Percentiles rank a stretch among this genome's conserved stretches.
These are phyloP conservation scores for Tenebrio molitor DNA, from an alignment of 1,140 invertebrate species.

Conservation along the genomic window DNA sequence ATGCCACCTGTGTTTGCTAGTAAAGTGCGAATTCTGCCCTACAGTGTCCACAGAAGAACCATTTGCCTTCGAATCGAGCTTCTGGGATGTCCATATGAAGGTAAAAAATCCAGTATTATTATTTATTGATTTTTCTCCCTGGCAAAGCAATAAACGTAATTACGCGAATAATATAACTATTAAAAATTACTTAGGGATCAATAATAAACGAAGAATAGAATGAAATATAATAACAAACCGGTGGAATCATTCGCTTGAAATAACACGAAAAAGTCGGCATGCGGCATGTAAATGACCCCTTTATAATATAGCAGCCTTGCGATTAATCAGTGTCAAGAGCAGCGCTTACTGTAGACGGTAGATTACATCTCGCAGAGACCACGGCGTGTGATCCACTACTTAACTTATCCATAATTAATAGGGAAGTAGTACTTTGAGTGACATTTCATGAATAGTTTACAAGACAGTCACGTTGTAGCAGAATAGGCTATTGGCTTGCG, in stretches of 20 bases:
- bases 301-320: slow-evolving; percentile 35
- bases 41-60: slow-evolving; percentile 76
- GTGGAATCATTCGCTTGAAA: slow-evolving; percentile 30
- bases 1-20: slow-evolving; percentile 77
- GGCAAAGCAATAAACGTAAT: background rate
- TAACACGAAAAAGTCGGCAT: slow-evolving; percentile 31
- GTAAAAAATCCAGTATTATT: slow-evolving; percentile 65
- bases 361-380: slow-evolving; percentile 46
- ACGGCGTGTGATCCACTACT: slow-evolving; percentile 41
- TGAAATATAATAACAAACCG: slow-evolving; percentile 1
- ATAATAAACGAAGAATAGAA: slow-evolving; percentile 13
- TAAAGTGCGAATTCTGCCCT: slow-evolving; percentile 77
- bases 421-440: slow-evolving; percentile 46
- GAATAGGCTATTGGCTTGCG: slow-evolving; percentile 29
- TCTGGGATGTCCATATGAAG: slow-evolving; percentile 74
- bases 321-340: slow-evolving; percentile 48
- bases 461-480: slow-evolving; percentile 39
- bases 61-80: slow-evolving; percentile 81
- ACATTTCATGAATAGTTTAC: slow-evolving; percentile 46
- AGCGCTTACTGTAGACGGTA: slow-evolving; percentile 42
- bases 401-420: slow-evolving; percentile 49
- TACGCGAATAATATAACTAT: background rate
- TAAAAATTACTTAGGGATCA: slow-evolving; percentile 29
- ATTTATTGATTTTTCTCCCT: slow-evolving; percentile 13
- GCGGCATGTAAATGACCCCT: slow-evolving; percentile 45